Evolutionary conservation across 2,888 invertebrate genomes (phyloP).

Genomic region (Trachelus tabidus): DNA sequence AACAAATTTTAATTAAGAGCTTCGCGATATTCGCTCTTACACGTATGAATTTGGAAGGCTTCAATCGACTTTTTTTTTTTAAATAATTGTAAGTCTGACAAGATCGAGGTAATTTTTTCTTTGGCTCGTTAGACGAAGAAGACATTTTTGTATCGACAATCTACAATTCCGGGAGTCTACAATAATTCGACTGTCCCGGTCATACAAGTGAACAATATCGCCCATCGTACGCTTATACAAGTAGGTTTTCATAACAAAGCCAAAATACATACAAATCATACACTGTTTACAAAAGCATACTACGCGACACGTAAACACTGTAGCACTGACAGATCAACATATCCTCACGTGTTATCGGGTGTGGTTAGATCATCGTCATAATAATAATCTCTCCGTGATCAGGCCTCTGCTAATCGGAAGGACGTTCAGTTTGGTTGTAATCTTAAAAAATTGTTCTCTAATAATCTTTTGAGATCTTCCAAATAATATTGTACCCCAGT

Average conservation of each 20-base stretch:
- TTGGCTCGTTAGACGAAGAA: background rate
- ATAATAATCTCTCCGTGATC: background rate
- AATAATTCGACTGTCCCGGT: background rate
- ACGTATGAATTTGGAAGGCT: background rate
- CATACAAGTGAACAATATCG: too few species aligned
- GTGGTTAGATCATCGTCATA: background rate
- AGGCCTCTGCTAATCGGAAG: background rate
- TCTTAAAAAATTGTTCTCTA: too few species aligned
- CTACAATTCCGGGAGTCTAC: too few species aligned
- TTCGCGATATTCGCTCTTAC: background rate
- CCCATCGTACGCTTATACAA: too few species aligned
- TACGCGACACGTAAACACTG: background rate
- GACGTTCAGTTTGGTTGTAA: too few species aligned
- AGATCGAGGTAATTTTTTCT: background rate
- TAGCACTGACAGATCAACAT: background rate
- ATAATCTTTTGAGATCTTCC: background rate
- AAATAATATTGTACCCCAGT: background rate
- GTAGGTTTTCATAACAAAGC: too few species aligned
- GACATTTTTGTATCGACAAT: background rate
- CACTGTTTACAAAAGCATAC: background rate
- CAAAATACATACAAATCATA: too few species aligned
- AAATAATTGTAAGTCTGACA: background rate
- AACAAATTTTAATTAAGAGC: background rate
- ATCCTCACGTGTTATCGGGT: background rate
- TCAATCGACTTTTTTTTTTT: background rate